phyloP scores from a whole-genome alignment of 2,797 vertebrate genomes.

The Gallinago solitaria region DNA sequence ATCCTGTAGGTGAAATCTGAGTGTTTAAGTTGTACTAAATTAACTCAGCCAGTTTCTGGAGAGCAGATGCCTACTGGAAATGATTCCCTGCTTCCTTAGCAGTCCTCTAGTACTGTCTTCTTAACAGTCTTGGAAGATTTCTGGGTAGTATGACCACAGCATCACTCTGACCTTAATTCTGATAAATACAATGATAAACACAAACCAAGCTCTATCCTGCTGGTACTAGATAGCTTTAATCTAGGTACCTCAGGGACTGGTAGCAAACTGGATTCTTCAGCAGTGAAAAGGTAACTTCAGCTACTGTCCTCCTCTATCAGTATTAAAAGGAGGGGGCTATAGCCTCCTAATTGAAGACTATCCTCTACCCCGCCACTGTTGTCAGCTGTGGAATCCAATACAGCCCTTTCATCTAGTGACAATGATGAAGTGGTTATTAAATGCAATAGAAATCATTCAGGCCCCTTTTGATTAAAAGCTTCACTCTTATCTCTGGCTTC shows the following conservation, averaged over 20 bases:
- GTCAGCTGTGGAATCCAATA: not conserved
- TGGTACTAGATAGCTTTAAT: not conserved
- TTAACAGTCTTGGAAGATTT: not conserved
- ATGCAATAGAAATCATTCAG: slow-evolving; percentile 47
- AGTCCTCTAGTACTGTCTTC: not conserved
- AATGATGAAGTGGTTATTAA: slow-evolving; percentile 59
- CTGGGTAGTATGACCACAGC: not conserved
- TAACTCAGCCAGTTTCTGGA: not conserved
- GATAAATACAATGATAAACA: not conserved
- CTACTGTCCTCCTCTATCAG: not conserved
- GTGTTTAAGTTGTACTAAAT: not conserved
- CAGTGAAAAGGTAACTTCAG: not conserved
- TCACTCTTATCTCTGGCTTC: not conserved
- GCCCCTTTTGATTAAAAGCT: slow-evolving; percentile 35
- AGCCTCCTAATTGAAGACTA: not conserved
- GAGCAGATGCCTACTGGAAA: not conserved
- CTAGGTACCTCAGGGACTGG: too few relatives aligned
- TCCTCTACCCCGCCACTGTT: not conserved
- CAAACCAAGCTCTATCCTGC: not conserved
- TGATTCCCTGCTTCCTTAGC: not conserved
- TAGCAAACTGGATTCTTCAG: not conserved
- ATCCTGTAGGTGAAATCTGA: not conserved
- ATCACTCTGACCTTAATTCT: not conserved
- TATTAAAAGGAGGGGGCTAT: not conserved
- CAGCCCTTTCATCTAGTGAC: not conserved